A percentile compares a stretch with the other conserved stretches of the same genome.
These are phyloP conservation scores for Dermolepida albohirtum DNA, from an alignment of 2,888 invertebrate genomes.

Conservation along the genomic window DNA sequence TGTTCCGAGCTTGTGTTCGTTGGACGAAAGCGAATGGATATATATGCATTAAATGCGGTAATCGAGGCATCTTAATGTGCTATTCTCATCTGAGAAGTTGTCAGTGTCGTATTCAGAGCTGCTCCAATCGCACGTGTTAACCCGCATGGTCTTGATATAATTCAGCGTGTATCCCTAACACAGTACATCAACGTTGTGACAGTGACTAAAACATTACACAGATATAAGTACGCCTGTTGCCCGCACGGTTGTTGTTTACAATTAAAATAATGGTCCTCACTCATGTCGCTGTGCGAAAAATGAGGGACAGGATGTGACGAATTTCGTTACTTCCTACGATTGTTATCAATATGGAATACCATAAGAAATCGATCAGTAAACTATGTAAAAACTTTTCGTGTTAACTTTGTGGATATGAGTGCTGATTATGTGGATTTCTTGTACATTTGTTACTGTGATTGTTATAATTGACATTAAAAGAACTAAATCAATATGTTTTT, in stretches of 20 bases:
- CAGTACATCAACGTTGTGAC: constrained; percentile 4
- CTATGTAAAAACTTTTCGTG: neutral
- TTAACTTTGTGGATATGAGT: constrained; percentile 21
- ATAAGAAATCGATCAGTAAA: constrained; percentile 5
- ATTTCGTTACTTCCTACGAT: constrained; percentile 26
- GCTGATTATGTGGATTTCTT: constrained; percentile 1
- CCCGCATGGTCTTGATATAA: constrained; percentile 33
- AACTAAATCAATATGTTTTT: constrained; percentile 42
- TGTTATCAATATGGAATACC: neutral
- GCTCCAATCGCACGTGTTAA: constrained; percentile 40
- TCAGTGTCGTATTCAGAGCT: constrained; percentile 36
- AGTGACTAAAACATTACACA: constrained; percentile 5
- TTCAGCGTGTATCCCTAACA: neutral
- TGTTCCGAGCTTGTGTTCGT: neutral
- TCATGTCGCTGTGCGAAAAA: constrained; percentile 36
- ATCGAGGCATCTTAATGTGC: constrained; percentile 49
- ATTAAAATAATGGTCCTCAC: constrained; percentile 40
- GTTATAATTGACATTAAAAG: constrained; percentile 1
- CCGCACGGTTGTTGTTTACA: constrained; percentile 32
- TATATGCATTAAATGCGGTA: constrained; percentile 48
- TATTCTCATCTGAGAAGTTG: constrained; percentile 50
- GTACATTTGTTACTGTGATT: neutral
- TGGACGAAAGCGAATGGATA: constrained; percentile 43
- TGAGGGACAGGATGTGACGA: constrained; percentile 40
- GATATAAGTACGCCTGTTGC: constrained; percentile 13